Percentiles rank a stretch among this genome's conserved stretches.
Conservation (phyloP, 2,797 vertebrate genomes). For the Aulostomus chinensis region DNA sequence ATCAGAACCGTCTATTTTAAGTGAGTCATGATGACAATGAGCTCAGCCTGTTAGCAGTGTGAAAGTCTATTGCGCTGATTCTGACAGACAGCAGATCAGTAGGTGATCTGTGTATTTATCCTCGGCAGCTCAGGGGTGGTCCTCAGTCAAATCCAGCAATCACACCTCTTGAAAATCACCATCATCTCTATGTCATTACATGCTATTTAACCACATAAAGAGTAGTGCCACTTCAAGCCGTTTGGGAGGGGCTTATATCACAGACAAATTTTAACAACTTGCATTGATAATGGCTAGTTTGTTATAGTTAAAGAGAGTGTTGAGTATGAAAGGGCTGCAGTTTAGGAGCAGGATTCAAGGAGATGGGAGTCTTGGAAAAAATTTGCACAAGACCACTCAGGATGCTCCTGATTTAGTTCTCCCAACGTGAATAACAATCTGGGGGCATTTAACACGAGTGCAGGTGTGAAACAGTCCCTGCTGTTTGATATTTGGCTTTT, state of each 20-base stretch:
- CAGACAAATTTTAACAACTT: constrained; percentile 73
- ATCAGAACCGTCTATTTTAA: constrained; percentile 73
- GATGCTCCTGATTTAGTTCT: constrained; percentile 30
- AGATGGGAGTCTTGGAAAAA: constrained; percentile 43
- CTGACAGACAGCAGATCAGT: constrained; percentile 72
- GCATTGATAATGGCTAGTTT: constrained; percentile 59
- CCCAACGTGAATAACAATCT: constrained; percentile 56
- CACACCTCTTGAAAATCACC: constrained; percentile 72
- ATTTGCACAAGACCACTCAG: constrained; percentile 46
- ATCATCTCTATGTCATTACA: constrained; percentile 67
- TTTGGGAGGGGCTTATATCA: constrained; percentile 66
- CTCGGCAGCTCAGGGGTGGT: constrained; percentile 68
- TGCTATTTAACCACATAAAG: constrained; percentile 62
- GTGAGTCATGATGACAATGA: constrained; percentile 71
- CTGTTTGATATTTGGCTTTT: constrained; percentile 70
- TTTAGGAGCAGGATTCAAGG: not conserved
- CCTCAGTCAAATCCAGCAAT: constrained; percentile 78
- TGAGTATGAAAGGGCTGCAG: constrained; percentile 38
- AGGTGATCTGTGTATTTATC: constrained; percentile 72
- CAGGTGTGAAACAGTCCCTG: constrained; percentile 75
- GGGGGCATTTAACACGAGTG: constrained; percentile 73
- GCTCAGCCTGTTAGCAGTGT: constrained; percentile 47
- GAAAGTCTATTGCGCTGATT: constrained; percentile 71
- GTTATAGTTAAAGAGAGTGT: constrained; percentile 49
- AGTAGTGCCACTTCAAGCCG: constrained; percentile 68